phyloP scores from a whole-genome alignment of 2,888 invertebrate species.

The Fragum whitleyi region DNA sequence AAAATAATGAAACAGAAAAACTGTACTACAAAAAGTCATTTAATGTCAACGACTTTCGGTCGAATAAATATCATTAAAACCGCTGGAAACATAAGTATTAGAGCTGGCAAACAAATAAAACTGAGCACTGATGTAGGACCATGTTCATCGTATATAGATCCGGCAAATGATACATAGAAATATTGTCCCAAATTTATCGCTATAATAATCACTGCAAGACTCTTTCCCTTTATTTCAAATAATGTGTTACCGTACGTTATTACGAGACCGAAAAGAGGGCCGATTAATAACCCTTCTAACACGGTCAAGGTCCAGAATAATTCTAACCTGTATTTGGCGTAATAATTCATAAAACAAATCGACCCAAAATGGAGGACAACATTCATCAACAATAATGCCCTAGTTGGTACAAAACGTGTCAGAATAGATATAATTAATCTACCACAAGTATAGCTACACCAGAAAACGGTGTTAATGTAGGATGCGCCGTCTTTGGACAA shows the following conservation, averaged over 20 bases:
- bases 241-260: constrained; percentile 45
- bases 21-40: too few species aligned
- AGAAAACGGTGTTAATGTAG: constrained; percentile 46
- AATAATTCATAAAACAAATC: constrained; percentile 25
- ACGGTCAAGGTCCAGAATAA: constrained; percentile 43
- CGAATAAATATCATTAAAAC: not conserved
- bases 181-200: constrained; percentile 52
- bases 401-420: constrained; percentile 32
- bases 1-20: too few species aligned
- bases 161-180: constrained; percentile 42
- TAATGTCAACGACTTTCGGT: too few species aligned
- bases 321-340: constrained; percentile 13
- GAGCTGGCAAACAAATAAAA: not conserved
- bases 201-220: constrained; percentile 47
- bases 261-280: constrained; percentile 47
- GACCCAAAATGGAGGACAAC: constrained; percentile 16
- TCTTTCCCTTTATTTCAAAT: constrained; percentile 42
- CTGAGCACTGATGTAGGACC: constrained; percentile 28
- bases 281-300: constrained; percentile 41
- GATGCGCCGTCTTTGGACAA: constrained; percentile 39
- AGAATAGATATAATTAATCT: constrained; percentile 41
- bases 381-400: constrained; percentile 22
- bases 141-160: constrained; percentile 42
- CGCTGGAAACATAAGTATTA: not conserved
- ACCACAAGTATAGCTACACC: constrained; percentile 42